Conservation (phyloP, 2,888 invertebrate species). For the Ypsolopha scabrella region DNA sequence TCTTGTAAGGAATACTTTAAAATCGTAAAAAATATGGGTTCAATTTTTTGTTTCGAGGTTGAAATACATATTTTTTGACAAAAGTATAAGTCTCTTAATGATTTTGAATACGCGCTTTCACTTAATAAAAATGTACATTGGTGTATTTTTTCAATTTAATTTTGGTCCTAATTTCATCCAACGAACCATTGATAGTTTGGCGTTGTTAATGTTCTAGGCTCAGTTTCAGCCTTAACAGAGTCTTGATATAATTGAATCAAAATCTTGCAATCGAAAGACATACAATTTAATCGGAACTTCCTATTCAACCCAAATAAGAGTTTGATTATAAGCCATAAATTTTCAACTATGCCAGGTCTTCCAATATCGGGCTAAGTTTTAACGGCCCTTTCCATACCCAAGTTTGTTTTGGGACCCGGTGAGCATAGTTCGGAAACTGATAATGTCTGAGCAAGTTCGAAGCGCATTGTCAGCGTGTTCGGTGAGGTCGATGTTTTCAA, state of each 20-base stretch:
- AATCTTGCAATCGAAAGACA: not conserved
- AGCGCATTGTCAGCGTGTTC: conserved; percentile 31
- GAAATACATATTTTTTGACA: too few relatives aligned
- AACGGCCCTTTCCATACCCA: conserved; percentile 18
- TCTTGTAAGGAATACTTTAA: too few relatives aligned
- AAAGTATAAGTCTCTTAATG: too few relatives aligned
- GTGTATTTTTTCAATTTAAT: too few relatives aligned
- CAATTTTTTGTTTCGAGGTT: too few relatives aligned
- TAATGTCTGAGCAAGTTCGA: conserved; percentile 22
- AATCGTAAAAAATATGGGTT: too few relatives aligned
- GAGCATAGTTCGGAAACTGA: conserved; percentile 24
- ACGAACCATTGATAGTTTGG: not conserved
- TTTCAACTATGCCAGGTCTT: conserved; percentile 22
- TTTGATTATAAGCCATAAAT: conserved; percentile 41
- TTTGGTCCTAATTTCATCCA: not conserved
- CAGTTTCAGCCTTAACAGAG: not conserved
- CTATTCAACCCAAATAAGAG: conserved; percentile 23
- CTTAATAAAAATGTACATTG: too few relatives aligned
- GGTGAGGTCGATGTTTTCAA: conserved; percentile 7
- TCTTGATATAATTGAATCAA: not conserved
- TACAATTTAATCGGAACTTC: conserved; percentile 17
- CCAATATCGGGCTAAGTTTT: conserved; percentile 26
- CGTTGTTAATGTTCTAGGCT: too few relatives aligned
- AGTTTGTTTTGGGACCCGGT: conserved; percentile 10
- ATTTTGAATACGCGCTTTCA: too few relatives aligned